Percentiles rank a stretch among this genome's conserved stretches.
phyloP scores from a whole-genome alignment of 2,113 vertebrate genomes.

The Elephantulus edwardii region DNA sequence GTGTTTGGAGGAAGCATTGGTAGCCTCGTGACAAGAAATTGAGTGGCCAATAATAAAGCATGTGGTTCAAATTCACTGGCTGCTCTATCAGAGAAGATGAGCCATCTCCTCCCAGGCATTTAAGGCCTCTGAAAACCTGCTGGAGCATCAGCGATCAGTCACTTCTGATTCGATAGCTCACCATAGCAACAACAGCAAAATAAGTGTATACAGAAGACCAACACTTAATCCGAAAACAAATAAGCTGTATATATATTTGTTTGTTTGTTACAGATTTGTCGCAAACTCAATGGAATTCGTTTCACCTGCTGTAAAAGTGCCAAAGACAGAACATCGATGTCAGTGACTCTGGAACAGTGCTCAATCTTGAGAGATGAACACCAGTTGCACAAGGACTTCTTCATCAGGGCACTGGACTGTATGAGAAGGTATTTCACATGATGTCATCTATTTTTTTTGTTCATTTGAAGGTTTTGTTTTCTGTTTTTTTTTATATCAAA shows the following conservation, averaged over 20 bases:
- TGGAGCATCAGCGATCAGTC: too few species aligned
- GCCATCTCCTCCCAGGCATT: too few species aligned
- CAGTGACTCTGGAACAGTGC: conserved; percentile 97
- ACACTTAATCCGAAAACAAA: too few species aligned
- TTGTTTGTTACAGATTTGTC: conserved; percentile 90
- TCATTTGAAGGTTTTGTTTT: neutral
- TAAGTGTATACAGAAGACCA: too few species aligned
- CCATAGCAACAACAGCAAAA: too few species aligned
- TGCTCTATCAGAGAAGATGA: too few species aligned
- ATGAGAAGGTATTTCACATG: conserved; percentile 92
- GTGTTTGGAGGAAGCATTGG: neutral
- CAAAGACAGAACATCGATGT: conserved; percentile 99
- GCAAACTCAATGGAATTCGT: conserved; percentile 95
- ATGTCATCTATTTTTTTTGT: neutral
- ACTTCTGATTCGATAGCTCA: too few species aligned
- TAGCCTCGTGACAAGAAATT: too few species aligned
- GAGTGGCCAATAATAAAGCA: too few species aligned
- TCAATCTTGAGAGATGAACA: conserved; percentile 95
- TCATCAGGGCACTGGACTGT: conserved; percentile 94
- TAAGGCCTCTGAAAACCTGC: too few species aligned
- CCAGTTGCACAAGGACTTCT: conserved; percentile 96
- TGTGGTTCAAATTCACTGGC: too few species aligned
- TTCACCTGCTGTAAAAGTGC: conserved; percentile 99
- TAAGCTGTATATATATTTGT: fast-evolving
- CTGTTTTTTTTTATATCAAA: neutral